Conservation (phyloP, 2,888 invertebrate genomes). For the Globia sparganii region DNA sequence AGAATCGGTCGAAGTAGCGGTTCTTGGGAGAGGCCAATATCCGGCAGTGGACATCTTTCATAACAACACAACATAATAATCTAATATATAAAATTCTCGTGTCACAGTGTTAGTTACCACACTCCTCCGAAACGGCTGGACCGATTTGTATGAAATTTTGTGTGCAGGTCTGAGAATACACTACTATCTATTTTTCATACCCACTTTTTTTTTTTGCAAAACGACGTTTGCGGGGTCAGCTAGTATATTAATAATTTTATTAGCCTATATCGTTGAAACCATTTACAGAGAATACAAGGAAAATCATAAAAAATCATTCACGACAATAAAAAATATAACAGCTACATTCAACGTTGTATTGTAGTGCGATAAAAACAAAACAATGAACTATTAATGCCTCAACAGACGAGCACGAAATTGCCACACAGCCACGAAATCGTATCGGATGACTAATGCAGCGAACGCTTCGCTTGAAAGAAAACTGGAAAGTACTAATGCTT, state of each 20-base stretch:
- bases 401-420: slow-evolving; percentile 18
- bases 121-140: no score
- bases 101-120: no score
- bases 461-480: background rate
- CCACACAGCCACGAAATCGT: background rate
- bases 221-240: no score
- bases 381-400: slow-evolving; percentile 44
- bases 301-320: slow-evolving; percentile 8
- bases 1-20: no score
- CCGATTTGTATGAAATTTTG: no score
- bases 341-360: background rate
- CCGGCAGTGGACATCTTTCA: background rate
- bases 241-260: background rate
- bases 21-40: background rate
- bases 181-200: no score
- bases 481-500: background rate
- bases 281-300: slow-evolving; percentile 3
- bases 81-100: no score
- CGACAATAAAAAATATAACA: background rate
- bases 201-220: no score
- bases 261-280: background rate
- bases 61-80: background rate
- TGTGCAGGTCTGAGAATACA: no score
- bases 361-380: slow-evolving; percentile 24
- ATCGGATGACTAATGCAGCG: background rate